Conservation (phyloP, 2,888 invertebrate genomes). For the Nephrotoma guestfalica region DNA sequence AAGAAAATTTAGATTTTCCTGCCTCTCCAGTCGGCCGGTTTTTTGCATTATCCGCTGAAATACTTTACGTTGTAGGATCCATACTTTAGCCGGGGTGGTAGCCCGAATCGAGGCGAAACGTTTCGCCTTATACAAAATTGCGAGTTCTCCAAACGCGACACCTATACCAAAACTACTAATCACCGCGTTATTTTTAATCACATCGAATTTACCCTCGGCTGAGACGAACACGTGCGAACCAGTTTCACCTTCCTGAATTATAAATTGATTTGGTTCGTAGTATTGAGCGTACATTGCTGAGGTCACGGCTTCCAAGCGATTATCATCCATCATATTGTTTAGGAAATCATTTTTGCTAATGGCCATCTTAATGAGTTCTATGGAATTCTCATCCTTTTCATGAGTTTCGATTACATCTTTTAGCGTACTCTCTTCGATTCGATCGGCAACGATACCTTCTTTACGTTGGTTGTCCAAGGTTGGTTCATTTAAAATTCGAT, state of each 20-base stretch:
- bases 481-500: neutral
- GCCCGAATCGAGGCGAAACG: slow-evolving; percentile 69
- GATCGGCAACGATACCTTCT: neutral
- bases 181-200: slow-evolving; percentile 61
- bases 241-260: slow-evolving; percentile 66
- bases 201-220: slow-evolving; percentile 73
- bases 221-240: slow-evolving; percentile 81
- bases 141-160: slow-evolving; percentile 80
- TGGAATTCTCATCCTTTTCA: slow-evolving; percentile 19
- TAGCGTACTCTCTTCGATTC: neutral
- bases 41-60: slow-evolving; percentile 85
- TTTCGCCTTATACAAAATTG: slow-evolving; percentile 86
- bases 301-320: slow-evolving; percentile 58
- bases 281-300: slow-evolving; percentile 65
- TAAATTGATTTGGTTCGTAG: slow-evolving; percentile 49
- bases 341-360: slow-evolving; percentile 71
- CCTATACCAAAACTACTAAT: slow-evolving; percentile 70
- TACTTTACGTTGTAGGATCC: slow-evolving; percentile 73
- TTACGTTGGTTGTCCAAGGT: neutral
- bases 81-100: slow-evolving; percentile 63
- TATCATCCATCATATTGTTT: slow-evolving; percentile 58
- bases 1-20: slow-evolving; percentile 74
- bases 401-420: neutral
- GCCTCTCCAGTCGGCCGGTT: slow-evolving; percentile 66
- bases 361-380: slow-evolving; percentile 50